Base-by-base conservation (phyloP, 2,797 vertebrate species). In the Mallotus villosus region DNA sequence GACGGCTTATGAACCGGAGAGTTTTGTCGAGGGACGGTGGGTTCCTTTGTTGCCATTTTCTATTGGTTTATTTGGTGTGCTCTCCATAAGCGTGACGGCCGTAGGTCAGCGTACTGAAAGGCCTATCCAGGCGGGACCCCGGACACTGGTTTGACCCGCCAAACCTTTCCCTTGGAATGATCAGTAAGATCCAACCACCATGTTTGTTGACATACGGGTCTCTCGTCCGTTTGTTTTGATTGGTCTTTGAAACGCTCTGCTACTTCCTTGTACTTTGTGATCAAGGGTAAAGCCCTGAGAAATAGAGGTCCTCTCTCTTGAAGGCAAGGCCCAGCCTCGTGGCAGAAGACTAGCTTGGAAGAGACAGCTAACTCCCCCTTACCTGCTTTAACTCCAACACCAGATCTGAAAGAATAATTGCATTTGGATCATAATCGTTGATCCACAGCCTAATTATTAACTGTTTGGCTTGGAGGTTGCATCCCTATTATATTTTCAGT, bases 21-120 rank as follows among this genome's bases (percentile, higher is more conserved):
- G 69, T 78, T 70, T 75, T 14, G 22, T 32, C 21, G 66, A n/a
- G 46, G 71, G 75, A 74, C 29, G 65, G 41, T 67, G 58, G 59
- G 49, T 70, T 81, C 79, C 81, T 84, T 84, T 85, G 84, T 82
- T 70, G 67, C 2, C 2, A 65, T 62, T 68, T 73, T 74, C 63
- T 84, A 78, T 84, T 84, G 77, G 70, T 90, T 78, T 89, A 78
- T 91, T 91, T 87, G 80, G 83, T 84, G 79, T 88, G 84, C 71
- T 79, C 65, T 83, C 74, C 74, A 81, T 70, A 67, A 59, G 81
- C 58, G 67, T 90, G 85, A 89, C 78, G 70, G 82, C 81, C 75
- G 74, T 70, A 72, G 87, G 88, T 90, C 84, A 72, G 16, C 0
- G 27, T 76, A 19, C 68, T 67, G 67, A 76, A 79, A 68, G 79